These are phyloP conservation scores for Acanthis flammea DNA, from an alignment of 2,797 vertebrate genomes.

Conservation along the genomic window DNA sequence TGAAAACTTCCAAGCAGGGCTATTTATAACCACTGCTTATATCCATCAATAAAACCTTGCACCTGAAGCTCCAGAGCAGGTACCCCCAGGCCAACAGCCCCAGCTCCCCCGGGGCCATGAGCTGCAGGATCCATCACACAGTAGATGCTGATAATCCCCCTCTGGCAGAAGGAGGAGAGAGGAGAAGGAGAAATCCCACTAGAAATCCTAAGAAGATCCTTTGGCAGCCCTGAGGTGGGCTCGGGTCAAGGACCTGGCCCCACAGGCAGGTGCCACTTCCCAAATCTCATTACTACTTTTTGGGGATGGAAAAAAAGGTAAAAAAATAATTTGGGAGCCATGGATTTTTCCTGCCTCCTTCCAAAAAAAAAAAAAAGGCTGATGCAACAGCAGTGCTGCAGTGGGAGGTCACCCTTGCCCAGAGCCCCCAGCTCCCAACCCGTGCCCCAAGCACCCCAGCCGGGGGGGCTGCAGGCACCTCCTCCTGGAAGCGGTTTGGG, in stretches of 20 bases:
- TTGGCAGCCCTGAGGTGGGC: neutral
- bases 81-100: neutral
- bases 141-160: neutral
- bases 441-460: neutral
- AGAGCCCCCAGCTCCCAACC: neutral
- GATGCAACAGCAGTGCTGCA: neutral
- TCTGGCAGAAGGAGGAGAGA: neutral
- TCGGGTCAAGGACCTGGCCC: fast-evolving
- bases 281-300: neutral
- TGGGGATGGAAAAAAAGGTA: neutral
- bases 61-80: neutral
- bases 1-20: neutral
- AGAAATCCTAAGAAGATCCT: neutral
- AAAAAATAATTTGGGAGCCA: fast-evolving
- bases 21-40: neutral
- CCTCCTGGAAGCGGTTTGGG: neutral
- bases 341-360: neutral
- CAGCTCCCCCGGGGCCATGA: fast-evolving
- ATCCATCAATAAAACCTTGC: neutral
- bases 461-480: neutral
- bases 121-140: neutral
- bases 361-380: neutral
- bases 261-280: fast-evolving
- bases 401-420: neutral
- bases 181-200: neutral